These are phyloP conservation scores for Alloscopus bannaensis DNA, from an alignment of 2,888 invertebrate genomes.

Conservation along the genomic window DNA sequence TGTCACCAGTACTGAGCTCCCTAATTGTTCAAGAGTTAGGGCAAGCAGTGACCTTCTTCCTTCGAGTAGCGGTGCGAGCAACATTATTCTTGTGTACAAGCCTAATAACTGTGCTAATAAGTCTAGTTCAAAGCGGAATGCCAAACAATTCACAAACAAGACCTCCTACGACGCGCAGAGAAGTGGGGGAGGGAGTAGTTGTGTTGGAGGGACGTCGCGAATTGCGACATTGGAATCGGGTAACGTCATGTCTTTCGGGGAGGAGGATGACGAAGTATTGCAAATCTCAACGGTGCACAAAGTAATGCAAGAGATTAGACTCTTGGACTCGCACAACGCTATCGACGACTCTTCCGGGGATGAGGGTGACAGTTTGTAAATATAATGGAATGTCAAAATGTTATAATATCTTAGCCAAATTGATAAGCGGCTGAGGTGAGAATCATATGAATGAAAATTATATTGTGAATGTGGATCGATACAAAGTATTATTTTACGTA, in stretches of 20 bases:
- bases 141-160: constrained; percentile 15
- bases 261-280: constrained; percentile 51
- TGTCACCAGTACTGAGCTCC: not conserved
- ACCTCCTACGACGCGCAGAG: too few species aligned
- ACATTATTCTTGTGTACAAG: constrained; percentile 28
- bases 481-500: constrained; percentile 19
- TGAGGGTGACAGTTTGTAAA: constrained; percentile 46
- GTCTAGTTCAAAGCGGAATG: constrained; percentile 4
- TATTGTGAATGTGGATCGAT: not conserved
- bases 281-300: constrained; percentile 57
- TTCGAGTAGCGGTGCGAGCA: constrained; percentile 14
- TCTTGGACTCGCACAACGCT: constrained; percentile 16
- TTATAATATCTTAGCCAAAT: not conserved
- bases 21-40: too few species aligned
- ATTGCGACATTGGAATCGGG: not conserved
- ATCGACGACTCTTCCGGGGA: not conserved
- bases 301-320: constrained; percentile 52
- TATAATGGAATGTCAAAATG: not conserved
- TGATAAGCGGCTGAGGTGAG: not conserved
- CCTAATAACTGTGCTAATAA: constrained; percentile 9
- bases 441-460: not conserved
- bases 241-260: constrained; percentile 28
- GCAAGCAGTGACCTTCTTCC: too few species aligned
- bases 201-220: too few species aligned
- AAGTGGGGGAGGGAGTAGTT: constrained; percentile 10